phyloP scores from a whole-genome alignment of 2,888 invertebrate genomes.

The Xestia xanthographa region DNA sequence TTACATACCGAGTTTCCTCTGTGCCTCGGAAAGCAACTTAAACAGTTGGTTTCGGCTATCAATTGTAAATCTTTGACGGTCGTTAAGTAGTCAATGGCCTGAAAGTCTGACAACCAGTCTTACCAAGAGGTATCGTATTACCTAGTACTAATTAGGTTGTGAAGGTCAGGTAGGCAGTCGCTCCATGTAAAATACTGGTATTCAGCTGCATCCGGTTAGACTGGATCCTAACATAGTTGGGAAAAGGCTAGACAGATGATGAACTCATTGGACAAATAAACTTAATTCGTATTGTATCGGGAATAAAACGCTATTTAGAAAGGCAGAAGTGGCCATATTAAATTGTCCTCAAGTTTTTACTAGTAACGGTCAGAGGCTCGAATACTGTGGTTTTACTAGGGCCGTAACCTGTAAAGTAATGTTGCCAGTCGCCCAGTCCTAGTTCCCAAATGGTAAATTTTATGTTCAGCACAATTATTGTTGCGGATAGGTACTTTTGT shows the following conservation, averaged over 20 bases:
- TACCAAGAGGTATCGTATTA: too few species aligned
- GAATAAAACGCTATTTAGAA: conserved; percentile 3
- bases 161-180: too few species aligned
- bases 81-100: too few species aligned
- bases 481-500: conserved; percentile 39
- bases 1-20: too few species aligned
- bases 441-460: conserved; percentile 47
- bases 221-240: background rate
- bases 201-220: background rate
- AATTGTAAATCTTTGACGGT: too few species aligned
- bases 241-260: background rate
- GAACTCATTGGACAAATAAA: background rate
- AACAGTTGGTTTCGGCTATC: too few species aligned
- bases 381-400: conserved; percentile 43
- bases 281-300: background rate
- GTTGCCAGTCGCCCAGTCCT: conserved; percentile 13
- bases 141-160: too few species aligned
- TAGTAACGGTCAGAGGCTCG: conserved; percentile 17
- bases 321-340: conserved; percentile 8
- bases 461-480: conserved; percentile 35
- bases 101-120: too few species aligned
- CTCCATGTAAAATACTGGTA: too few species aligned
- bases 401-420: conserved; percentile 35
- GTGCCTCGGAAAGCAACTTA: too few species aligned
- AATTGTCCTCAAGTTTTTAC: conserved; percentile 26